These are phyloP conservation scores for Polypedilum pembai DNA, from an alignment of 1,140 invertebrate species.

Conservation along the genomic window DNA sequence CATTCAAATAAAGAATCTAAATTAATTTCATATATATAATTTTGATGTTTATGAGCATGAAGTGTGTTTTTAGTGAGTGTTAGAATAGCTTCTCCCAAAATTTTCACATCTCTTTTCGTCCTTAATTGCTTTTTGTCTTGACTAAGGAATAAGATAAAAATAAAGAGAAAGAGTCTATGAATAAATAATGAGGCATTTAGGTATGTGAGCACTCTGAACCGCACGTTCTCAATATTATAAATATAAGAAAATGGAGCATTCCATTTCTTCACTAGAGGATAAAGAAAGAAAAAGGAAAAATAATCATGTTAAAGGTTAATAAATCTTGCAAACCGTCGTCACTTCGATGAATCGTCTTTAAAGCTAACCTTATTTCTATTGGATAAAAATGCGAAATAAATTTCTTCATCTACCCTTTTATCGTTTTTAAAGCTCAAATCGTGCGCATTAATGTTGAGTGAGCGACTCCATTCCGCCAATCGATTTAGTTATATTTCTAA, in stretches of 20 bases:
- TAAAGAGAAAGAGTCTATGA: neutral
- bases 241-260: neutral
- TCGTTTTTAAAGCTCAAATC: neutral
- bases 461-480: neutral
- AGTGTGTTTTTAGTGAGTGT: neutral
- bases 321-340: neutral
- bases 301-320: constrained; percentile 7
- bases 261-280: neutral
- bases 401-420: neutral
- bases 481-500: neutral
- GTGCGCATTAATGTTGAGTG: neutral
- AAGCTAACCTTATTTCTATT: neutral
- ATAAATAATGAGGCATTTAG: neutral
- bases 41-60: neutral
- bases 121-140: constrained; percentile 14
- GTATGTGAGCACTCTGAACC: neutral
- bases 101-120: neutral
- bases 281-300: neutral
- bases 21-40: neutral
- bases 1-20: too few relatives aligned
- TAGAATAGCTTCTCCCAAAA: neutral
- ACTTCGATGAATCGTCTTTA: neutral
- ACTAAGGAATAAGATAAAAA: neutral
- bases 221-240: neutral
- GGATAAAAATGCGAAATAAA: neutral